phyloP scores from a whole-genome alignment of 2,888 invertebrate species.

The Drosophila fungiperda region DNA sequence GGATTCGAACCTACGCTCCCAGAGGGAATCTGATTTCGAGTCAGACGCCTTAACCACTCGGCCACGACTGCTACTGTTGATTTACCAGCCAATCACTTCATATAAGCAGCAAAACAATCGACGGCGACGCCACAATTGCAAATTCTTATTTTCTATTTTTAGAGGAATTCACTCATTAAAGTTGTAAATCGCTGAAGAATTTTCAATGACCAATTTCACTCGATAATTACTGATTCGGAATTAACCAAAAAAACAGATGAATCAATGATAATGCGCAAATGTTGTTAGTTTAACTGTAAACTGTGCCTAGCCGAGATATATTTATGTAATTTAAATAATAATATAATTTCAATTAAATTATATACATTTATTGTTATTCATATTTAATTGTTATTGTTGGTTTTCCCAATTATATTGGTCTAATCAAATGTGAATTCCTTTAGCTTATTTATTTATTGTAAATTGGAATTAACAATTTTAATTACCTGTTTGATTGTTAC shows the following conservation, averaged over 20 bases:
- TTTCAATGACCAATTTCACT: not conserved
- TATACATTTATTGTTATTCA: not conserved
- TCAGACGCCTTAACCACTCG: slow-evolving; percentile 86
- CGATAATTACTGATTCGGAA: not conserved
- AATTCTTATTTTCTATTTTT: slow-evolving; percentile 6
- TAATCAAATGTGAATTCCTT: not conserved
- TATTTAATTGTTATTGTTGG: not conserved
- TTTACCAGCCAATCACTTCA: accelerated
- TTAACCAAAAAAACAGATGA: not conserved
- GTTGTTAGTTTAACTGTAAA: not conserved
- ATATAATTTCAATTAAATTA: not conserved
- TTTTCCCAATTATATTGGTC: not conserved
- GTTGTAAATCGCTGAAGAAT: not conserved
- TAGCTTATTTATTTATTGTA: not conserved
- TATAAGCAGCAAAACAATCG: not conserved
- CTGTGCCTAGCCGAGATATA: not conserved
- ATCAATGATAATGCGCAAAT: not conserved
- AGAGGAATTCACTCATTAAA: not conserved
- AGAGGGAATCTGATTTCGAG: slow-evolving; percentile 89
- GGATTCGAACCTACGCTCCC: slow-evolving; percentile 95
- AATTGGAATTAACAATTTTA: not conserved
- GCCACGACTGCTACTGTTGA: slow-evolving; percentile 83
- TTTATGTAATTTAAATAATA: too few species aligned
- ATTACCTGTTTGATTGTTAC: not conserved
- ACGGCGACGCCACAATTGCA: not conserved